Conservation (phyloP, 1,140 invertebrate genomes). For the Platyura marginata region DNA sequence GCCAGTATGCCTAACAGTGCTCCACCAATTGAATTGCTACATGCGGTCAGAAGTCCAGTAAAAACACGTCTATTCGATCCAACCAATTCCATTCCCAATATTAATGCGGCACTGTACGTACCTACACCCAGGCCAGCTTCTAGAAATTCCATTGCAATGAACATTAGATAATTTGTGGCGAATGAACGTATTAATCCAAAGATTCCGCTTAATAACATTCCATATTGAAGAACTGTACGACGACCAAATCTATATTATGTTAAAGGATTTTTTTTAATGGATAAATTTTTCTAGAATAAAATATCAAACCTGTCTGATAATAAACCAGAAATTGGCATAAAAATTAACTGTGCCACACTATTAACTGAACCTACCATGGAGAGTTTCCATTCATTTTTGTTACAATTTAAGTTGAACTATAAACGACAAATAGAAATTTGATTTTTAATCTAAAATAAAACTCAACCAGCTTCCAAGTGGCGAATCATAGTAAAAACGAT, state of each 20-base stretch:
- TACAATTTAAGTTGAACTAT: constrained; percentile 25
- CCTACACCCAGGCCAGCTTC: constrained; percentile 36
- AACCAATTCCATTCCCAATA: constrained; percentile 54
- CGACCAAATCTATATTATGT: constrained; percentile 33
- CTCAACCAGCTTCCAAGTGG: too few species aligned
- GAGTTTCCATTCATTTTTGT: constrained; percentile 39
- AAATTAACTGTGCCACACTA: constrained; percentile 48
- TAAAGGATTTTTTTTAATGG: too few species aligned
- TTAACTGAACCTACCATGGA: constrained; percentile 51
- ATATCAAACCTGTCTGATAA: constrained; percentile 34
- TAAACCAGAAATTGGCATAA: constrained; percentile 43
- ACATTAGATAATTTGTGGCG: constrained; percentile 39
- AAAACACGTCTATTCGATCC: constrained; percentile 52
- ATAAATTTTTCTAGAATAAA: too few species aligned
- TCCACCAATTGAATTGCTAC: constrained; percentile 51
- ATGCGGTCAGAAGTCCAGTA: constrained; percentile 47
- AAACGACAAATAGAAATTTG: too few species aligned
- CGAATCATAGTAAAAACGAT: too few species aligned
- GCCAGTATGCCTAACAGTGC: constrained; percentile 43
- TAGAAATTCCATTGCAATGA: constrained; percentile 36
- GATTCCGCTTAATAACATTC: constrained; percentile 33
- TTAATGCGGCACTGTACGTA: constrained; percentile 39
- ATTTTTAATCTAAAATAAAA: too few species aligned
- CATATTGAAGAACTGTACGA: constrained; percentile 34
- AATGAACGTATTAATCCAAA: constrained; percentile 43